Evolutionary conservation across 2,888 invertebrate genomes (phyloP), one percentile per base, ranked within the genome.

Genomic region (Drosophila maculinotata): DNA sequence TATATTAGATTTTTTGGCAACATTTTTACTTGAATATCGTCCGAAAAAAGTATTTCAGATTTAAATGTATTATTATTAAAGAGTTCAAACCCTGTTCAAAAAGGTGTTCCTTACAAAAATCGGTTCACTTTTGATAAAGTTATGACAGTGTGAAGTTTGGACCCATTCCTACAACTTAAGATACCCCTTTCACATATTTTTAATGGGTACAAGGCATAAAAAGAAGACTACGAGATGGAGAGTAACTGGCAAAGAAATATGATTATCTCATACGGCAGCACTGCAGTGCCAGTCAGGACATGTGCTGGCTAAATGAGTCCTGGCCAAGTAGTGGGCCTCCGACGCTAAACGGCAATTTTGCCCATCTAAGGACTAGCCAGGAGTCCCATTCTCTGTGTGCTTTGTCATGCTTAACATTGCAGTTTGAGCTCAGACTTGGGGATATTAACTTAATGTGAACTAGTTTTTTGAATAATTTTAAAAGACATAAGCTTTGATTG

Each of bases 191-290:
- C n/a, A n/a, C n/a, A n/a, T n/a, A n/a, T n/a, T n/a, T n/a, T n/a
- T n/a, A n/a, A n/a, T n/a, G n/a, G n/a, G n/a, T n/a, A n/a, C n/a
- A n/a, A n/a, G n/a, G n/a, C n/a, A n/a, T n/a, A 47, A 10, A 36
- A 35, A 25, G n/a, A 33, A 8, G 54, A 30, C 17, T 12, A 28
- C 12, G 17, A 30, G 33, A 23, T 20, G 36, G 14, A 51, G 62
- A 28, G 47, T 59, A 67, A 58, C 51, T 51, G 77, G 73, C 66
- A 51, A 64, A 83, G 80, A 82, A 84, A 83, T 84, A 84, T 79
- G 87, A 83, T 85, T 79, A 81, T 83, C 87, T 86, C 79, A 79
- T 79, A 69, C 42, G 53, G 83, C 74, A 59, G 38, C 38, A 70
- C 81, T 83, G 83, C 83, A 81, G 75, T 79, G 69, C 62, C 73